phyloP scores from a whole-genome alignment of 2,113 vertebrate species.

The Steatornis caripensis region DNA sequence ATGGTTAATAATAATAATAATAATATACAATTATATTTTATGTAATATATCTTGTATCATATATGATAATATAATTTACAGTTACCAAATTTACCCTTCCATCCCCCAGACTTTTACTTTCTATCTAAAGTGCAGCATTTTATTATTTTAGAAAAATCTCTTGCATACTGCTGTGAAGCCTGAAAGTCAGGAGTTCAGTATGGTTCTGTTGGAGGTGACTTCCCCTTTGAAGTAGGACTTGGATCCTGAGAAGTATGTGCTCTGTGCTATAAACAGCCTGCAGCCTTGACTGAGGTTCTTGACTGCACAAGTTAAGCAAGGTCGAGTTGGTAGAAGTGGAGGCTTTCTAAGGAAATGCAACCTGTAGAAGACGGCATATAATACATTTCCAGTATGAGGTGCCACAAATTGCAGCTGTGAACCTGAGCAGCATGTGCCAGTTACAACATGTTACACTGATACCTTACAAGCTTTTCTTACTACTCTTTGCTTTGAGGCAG shows the following conservation, averaged over 20 bases:
- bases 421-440: not conserved
- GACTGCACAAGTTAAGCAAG: not conserved
- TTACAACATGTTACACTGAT: not conserved
- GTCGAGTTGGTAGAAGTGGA: not conserved
- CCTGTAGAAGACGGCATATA: not conserved
- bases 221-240: not conserved
- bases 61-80: no score
- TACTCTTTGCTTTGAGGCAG: not conserved
- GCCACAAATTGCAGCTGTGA: not conserved
- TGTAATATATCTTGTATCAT: no score
- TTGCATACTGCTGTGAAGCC: not conserved
- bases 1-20: no score
- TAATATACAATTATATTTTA: no score
- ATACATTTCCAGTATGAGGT: not conserved
- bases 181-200: not conserved
- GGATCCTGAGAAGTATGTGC: not conserved
- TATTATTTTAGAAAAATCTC: not conserved
- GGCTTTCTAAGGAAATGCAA: not conserved
- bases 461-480: not conserved
- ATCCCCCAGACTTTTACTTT: not conserved
- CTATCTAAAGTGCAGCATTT: not conserved
- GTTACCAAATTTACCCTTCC: not conserved
- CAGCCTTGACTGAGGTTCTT: not conserved
- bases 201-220: not conserved
- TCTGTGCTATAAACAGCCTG: not conserved